Conservation (phyloP, 2,797 vertebrate species). For the Balearica regulorum region DNA sequence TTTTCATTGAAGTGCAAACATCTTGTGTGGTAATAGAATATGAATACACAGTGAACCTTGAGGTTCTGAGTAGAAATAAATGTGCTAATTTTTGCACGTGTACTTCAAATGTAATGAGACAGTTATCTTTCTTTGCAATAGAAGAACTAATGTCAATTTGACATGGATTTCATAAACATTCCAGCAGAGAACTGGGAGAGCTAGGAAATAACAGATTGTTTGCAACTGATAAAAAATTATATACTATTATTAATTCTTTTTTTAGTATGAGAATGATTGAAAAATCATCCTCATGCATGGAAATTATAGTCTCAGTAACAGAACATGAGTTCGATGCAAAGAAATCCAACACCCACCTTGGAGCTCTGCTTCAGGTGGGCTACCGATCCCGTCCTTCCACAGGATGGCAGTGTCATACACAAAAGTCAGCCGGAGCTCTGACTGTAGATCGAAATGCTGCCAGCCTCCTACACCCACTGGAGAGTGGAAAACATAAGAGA, state of each 20-base stretch:
- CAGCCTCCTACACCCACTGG: slow-evolving; percentile 87
- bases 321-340: neutral
- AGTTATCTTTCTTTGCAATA: neutral
- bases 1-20: neutral
- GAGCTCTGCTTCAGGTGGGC: slow-evolving; percentile 89
- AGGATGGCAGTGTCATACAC: slow-evolving; percentile 97
- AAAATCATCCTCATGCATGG: neutral
- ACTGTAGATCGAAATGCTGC: slow-evolving; percentile 95
- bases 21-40: neutral
- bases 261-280: neutral
- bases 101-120: neutral
- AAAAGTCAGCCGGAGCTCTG: slow-evolving; percentile 91
- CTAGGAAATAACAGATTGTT: neutral
- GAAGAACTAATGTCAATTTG: neutral
- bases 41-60: neutral
- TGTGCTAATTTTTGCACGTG: neutral
- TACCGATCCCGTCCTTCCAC: slow-evolving; percentile 91
- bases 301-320: neutral
- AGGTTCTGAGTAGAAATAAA: neutral
- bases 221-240: neutral
- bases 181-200: neutral
- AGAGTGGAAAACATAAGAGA: slow-evolving; percentile 94
- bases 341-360: slow-evolving; percentile 75
- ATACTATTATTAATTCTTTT: neutral
- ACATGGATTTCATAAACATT: neutral